Percentiles rank a stretch among this genome's conserved stretches.
phyloP scores from a whole-genome alignment of 2,797 vertebrate species.

The Cryptoprocta ferox region DNA sequence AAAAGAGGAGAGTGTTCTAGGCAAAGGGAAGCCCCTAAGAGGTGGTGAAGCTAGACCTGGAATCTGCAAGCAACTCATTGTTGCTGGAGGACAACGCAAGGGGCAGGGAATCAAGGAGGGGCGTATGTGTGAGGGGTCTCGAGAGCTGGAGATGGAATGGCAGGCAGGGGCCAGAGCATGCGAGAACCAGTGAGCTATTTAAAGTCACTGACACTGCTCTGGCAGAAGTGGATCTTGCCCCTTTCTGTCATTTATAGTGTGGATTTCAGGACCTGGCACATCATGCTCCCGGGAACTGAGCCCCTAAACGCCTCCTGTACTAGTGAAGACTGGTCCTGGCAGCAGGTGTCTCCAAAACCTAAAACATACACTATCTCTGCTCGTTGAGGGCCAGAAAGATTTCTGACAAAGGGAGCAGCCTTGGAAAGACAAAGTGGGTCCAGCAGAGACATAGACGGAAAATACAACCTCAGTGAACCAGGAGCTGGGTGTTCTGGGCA shows the following conservation, averaged over 20 bases:
- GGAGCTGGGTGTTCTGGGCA: not conserved
- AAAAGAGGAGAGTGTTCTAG: not conserved
- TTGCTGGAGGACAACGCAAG: not conserved
- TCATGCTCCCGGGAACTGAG: not conserved
- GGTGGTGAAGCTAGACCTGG: not conserved
- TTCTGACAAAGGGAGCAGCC: not conserved
- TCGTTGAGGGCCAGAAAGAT: not conserved
- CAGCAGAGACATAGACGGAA: not conserved
- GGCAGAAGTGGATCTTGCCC: not conserved
- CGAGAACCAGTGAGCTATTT: rapidly evolving
- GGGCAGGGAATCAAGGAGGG: rapidly evolving
- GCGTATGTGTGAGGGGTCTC: not conserved
- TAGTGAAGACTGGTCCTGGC: not conserved
- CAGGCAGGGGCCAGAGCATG: not conserved
- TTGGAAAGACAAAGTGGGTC: not conserved
- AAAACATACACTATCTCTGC: not conserved
- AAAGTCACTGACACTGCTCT: no score
- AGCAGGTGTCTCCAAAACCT: not conserved
- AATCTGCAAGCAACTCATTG: not conserved
- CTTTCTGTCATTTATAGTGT: not conserved
- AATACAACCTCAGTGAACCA: not conserved
- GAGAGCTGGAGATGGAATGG: not conserved
- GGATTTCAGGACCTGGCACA: not conserved
- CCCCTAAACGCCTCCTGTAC: no score
- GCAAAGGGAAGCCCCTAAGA: not conserved